These are phyloP conservation scores for Ridgeia piscesae DNA, from an alignment of 1,140 invertebrate genomes.

Conservation along the genomic window DNA sequence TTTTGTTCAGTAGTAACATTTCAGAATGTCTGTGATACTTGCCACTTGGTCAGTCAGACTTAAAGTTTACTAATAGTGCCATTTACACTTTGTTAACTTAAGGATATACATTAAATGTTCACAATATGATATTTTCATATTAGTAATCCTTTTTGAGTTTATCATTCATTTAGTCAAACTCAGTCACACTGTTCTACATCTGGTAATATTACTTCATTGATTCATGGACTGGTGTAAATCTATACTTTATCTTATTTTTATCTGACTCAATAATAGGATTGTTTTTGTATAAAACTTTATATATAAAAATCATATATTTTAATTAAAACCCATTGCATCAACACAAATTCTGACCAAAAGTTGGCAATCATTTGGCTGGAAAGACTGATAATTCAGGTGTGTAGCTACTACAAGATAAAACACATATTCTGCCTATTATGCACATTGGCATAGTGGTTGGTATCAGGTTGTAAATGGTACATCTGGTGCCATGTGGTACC, in stretches of 20 bases:
- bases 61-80: neutral
- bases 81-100: neutral
- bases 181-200: neutral
- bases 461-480: neutral
- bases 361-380: neutral
- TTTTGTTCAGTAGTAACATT: neutral
- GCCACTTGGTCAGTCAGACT: neutral
- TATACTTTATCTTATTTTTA: neutral
- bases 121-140: neutral
- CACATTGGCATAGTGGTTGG: neutral
- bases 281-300: no score
- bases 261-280: neutral
- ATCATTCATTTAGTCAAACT: neutral
- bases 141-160: neutral
- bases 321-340: neutral
- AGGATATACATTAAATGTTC: neutral
- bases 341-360: neutral
- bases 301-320: no score
- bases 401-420: neutral
- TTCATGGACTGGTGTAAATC: neutral
- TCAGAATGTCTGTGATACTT: neutral
- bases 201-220: neutral
- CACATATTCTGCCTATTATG: neutral
- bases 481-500: neutral
- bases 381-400: neutral